These are phyloP conservation scores for Drosophila paucipuncta DNA, from an alignment of 2,888 invertebrate species.

Conservation along the genomic window DNA sequence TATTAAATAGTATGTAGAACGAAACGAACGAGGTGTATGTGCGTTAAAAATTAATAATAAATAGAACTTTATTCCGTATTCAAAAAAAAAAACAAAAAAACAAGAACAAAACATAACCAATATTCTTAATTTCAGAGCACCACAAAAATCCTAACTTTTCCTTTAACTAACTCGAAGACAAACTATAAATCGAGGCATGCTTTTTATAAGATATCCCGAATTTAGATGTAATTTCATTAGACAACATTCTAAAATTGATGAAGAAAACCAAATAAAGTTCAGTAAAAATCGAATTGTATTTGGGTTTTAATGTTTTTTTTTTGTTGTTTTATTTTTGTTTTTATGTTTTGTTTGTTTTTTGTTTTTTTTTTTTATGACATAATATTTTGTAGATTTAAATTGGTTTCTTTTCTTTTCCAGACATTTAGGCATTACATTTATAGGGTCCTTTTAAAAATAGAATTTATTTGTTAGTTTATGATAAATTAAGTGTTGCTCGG, in stretches of 20 bases:
- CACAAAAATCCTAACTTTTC: not conserved
- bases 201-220: not conserved
- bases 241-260: not conserved
- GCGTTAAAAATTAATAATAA: constrained; percentile 76
- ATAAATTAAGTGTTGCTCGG: constrained; percentile 70
- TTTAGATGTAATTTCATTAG: not conserved
- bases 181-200: not conserved
- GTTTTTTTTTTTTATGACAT: constrained; percentile 53
- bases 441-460: constrained; percentile 75
- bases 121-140: not conserved
- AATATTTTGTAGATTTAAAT: constrained; percentile 58
- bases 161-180: not conserved
- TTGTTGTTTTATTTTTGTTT: constrained; percentile 52
- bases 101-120: not conserved
- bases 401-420: constrained; percentile 51
- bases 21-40: constrained; percentile 61
- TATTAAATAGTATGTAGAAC: constrained; percentile 77
- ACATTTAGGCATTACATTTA: constrained; percentile 74
- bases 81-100: constrained; percentile 7
- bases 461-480: constrained; percentile 53
- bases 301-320: constrained; percentile 64
- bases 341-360: constrained; percentile 24
- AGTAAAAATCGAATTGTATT: constrained; percentile 17
- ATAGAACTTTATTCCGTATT: constrained; percentile 75
- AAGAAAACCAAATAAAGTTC: not conserved